phyloP scores from a whole-genome alignment of 2,797 vertebrate species.

The Peromyscus attwateri region DNA sequence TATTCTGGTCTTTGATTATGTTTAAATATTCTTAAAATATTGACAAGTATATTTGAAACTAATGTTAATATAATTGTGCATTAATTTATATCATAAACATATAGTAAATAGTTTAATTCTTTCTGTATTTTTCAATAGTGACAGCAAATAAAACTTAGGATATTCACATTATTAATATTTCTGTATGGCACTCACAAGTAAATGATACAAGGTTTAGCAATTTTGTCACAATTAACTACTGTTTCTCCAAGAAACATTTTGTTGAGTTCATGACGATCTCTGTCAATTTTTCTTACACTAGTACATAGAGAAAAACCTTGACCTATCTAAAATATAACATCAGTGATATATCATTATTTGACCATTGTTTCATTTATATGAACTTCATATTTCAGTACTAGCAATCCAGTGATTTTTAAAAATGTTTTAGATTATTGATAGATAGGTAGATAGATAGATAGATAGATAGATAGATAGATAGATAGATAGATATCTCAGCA shows the following conservation, averaged over 20 bases:
- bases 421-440: not conserved
- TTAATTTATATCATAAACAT: conserved; percentile 69
- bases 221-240: not conserved
- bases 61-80: not conserved
- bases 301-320: not conserved
- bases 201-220: not conserved
- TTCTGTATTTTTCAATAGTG: conserved; percentile 17
- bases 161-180: not conserved
- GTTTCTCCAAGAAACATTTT: not conserved
- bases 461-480: not conserved
- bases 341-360: not conserved
- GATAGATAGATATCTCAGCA: not conserved
- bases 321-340: not conserved
- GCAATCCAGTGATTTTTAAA: not conserved
- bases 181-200: not conserved
- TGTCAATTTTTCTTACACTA: not conserved
- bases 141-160: not conserved
- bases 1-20: not conserved
- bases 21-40: conserved; percentile 4
- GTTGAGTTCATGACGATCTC: not conserved
- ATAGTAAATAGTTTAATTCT: conserved; percentile 67
- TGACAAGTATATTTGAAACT: not conserved
- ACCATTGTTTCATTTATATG: not conserved
- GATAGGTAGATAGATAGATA: not conserved
- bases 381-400: not conserved